Evolutionary conservation across 2,113 vertebrate genomes (phyloP), one percentile per base, ranked within the genome.

Genomic region (Sinosuthora webbiana): DNA sequence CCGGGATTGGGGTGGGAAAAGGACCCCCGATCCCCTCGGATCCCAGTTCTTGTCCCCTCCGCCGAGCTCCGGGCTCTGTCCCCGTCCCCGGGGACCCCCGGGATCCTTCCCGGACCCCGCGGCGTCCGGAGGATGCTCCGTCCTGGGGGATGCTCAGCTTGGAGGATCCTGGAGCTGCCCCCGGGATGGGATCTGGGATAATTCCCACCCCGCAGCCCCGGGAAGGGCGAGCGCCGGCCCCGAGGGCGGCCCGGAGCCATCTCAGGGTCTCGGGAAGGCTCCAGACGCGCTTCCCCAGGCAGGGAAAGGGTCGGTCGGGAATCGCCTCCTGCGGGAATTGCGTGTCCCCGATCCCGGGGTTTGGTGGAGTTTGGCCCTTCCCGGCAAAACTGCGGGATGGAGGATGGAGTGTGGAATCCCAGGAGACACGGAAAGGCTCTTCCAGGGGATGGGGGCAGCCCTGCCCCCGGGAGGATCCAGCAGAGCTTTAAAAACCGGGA

Each of bases 241-340:
- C 7, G 2, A 15, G 59, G 21, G 44, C 31, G 35, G 65, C 44
- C 30, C 7, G 0, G 25, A 16, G 59, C 19, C 62, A 14, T 10
- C 35, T 6, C 0, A 1, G 57, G 10, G 9, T 30, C 1, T 35
- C 7, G 49, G 28, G 39, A 45, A 22, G 15, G 31, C 67, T 1
- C 18, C 2, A 1, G 4, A 2, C 0, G 1, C 5, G 59, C 23
- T 52, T 37, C 52, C 21, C 49, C 13, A 0, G 9, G 16, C 8
- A 1, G 15, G 57, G 39, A 35, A 35, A 33, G 19, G 42, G 1
- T 27, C 1, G 3, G 2, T 37, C 6, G 0, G 83, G 83, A 42
- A 5, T 6, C 16, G 24, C 50, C 42, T 18, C 3, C 13, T 13
- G 8, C 3, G 7, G 44, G 81, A 31, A 31, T 53, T 7, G 12